phyloP scores from a whole-genome alignment of 2,797 vertebrate genomes.

The Cyclopterus lumpus region DNA sequence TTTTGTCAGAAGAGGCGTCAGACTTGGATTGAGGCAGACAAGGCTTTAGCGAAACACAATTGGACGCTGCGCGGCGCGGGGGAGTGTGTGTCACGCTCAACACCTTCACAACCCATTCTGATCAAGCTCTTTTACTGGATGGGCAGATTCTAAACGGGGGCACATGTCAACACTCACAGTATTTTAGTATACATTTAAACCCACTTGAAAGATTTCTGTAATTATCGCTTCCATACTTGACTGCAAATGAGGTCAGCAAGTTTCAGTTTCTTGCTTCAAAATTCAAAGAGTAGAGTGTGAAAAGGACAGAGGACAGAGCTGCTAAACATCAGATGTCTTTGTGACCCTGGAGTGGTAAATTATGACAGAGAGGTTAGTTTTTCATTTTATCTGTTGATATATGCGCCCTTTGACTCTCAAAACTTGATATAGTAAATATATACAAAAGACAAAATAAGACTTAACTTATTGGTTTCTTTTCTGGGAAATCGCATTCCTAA shows the following conservation, averaged over 20 bases:
- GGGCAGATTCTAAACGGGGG: conserved; percentile 33
- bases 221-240: neutral
- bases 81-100: conserved; percentile 55
- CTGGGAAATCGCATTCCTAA: too few species aligned
- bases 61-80: conserved; percentile 51
- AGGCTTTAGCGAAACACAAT: conserved; percentile 45
- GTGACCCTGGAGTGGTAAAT: neutral
- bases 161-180: neutral
- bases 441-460: too few species aligned
- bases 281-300: neutral
- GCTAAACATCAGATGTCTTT: neutral
- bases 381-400: neutral
- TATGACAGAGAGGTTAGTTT: neutral
- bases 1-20: conserved; percentile 64
- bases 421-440: neutral
- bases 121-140: conserved; percentile 52
- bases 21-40: conserved; percentile 66
- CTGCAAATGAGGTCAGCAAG: neutral
- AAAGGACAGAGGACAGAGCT: neutral
- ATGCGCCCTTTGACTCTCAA: neutral
- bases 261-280: neutral
- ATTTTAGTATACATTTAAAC: neutral
- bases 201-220: neutral
- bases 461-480: too few species aligned
- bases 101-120: conserved; percentile 58